Conservation (phyloP, 2,797 vertebrate species). For the Champsocephalus gunnari region DNA sequence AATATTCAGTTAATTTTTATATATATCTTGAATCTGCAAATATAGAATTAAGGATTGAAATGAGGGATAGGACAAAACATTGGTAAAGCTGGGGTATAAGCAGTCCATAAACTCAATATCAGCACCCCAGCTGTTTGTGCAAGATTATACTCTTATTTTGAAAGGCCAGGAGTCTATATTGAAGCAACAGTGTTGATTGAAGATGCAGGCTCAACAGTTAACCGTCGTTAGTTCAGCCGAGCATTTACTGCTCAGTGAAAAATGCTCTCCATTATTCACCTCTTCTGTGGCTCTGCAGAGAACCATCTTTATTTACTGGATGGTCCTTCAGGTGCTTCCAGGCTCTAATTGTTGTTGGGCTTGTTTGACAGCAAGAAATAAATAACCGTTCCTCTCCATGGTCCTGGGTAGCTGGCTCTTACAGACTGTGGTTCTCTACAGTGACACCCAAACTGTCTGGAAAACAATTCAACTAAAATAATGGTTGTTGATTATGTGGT, state of each 20-base stretch:
- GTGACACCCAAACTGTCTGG: not conserved
- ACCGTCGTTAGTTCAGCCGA: conserved; percentile 3
- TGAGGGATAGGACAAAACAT: not conserved
- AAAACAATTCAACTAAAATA: not conserved
- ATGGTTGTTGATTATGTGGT: not conserved
- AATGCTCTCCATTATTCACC: not conserved
- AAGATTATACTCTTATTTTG: not conserved
- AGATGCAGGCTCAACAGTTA: not conserved
- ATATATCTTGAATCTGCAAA: not conserved
- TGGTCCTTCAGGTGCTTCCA: not conserved
- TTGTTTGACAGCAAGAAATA: not conserved
- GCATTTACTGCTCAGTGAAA: not conserved
- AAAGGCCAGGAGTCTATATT: conserved; percentile 20
- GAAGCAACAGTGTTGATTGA: not conserved
- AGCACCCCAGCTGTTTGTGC: not conserved
- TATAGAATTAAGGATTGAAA: not conserved
- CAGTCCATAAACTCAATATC: not conserved
- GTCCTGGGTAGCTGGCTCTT: not conserved
- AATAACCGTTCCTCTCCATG: not conserved
- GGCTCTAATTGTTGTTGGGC: conserved; percentile 3
- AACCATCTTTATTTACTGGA: conserved; percentile 11
- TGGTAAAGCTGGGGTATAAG: not conserved
- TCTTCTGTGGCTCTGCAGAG: no score
- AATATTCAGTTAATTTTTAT: not conserved
- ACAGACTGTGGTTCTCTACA: not conserved